Percentiles rank a stretch among this genome's conserved stretches.
Conservation (phyloP, 2,797 vertebrate species). For the Sebastes minor region DNA sequence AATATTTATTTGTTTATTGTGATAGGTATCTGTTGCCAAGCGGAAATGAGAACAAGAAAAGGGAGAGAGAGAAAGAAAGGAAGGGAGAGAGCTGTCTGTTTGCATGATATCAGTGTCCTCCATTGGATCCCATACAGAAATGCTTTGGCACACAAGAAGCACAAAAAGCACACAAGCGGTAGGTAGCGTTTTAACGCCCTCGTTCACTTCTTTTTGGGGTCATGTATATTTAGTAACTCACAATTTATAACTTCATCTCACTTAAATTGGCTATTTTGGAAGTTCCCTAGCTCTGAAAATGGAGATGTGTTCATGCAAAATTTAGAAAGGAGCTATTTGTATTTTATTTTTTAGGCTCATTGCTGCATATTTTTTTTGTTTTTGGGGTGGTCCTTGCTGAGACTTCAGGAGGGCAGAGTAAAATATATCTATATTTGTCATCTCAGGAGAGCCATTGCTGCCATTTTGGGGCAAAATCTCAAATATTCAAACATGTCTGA, state of each 20-base stretch:
- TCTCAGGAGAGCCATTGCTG: conserved; percentile 12
- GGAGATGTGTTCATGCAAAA: not conserved
- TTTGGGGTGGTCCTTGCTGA: not conserved
- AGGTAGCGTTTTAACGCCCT: not conserved
- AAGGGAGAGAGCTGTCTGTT: not conserved
- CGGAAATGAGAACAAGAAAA: not conserved
- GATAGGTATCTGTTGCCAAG: not conserved
- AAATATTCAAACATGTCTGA: conserved; percentile 40
- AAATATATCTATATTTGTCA: conserved; percentile 16
- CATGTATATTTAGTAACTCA: conserved; percentile 7
- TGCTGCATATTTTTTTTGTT: too few species aligned
- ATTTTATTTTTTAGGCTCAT: not conserved
- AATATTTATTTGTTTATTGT: not conserved
- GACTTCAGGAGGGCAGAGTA: not conserved
- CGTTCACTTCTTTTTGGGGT: not conserved
- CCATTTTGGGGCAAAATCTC: conserved; percentile 31
- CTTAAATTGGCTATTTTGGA: not conserved
- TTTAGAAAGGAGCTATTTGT: not conserved
- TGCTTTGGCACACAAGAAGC: not conserved
- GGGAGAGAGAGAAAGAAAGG: not conserved
- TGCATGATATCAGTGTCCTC: not conserved
- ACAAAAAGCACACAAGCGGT: not conserved
- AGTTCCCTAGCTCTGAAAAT: not conserved
- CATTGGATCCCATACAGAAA: not conserved
- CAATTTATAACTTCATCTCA: conserved; percentile 3